A percentile compares a stretch with the other conserved stretches of the same genome.
phyloP scores from a whole-genome alignment of 2,888 invertebrate species.

The Melieria omissa region DNA sequence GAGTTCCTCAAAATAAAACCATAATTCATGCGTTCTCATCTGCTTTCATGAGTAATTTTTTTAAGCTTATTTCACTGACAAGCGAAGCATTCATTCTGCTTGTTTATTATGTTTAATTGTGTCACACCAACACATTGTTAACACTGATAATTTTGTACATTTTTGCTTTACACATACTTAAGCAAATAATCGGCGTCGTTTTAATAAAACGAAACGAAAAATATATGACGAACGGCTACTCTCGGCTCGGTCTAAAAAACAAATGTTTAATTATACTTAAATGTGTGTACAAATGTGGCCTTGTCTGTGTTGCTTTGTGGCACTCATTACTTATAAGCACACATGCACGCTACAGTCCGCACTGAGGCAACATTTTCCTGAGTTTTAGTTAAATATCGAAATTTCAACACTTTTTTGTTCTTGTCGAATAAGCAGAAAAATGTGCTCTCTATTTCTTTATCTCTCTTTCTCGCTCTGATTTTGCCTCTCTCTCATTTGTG shows the following conservation, averaged over 20 bases:
- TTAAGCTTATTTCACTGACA: no score
- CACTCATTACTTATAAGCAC: neutral
- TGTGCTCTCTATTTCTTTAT: no score
- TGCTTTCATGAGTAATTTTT: no score
- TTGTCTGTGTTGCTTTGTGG: neutral
- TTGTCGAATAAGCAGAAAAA: no score
- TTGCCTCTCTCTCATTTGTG: no score
- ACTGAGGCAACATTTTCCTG: neutral
- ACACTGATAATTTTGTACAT: slow-evolving; percentile 26
- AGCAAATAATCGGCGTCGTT: slow-evolving; percentile 33
- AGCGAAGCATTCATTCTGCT: no score
- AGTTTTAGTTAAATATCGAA: no score
- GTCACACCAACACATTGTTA: slow-evolving; percentile 43
- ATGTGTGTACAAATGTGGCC: neutral
- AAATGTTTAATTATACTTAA: slow-evolving; percentile 29
- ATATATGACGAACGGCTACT: no score
- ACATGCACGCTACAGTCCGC: neutral
- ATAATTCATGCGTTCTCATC: no score
- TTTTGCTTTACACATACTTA: slow-evolving; percentile 11
- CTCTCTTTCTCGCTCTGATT: no score
- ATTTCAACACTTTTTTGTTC: no score
- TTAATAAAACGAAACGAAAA: neutral
- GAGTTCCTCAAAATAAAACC: no score
- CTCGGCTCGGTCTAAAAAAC: neutral
- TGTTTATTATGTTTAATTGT: slow-evolving; percentile 29